Evolutionary conservation across 1,140 invertebrate species (phyloP).

Genomic region (Oryctes rhinoceros): DNA sequence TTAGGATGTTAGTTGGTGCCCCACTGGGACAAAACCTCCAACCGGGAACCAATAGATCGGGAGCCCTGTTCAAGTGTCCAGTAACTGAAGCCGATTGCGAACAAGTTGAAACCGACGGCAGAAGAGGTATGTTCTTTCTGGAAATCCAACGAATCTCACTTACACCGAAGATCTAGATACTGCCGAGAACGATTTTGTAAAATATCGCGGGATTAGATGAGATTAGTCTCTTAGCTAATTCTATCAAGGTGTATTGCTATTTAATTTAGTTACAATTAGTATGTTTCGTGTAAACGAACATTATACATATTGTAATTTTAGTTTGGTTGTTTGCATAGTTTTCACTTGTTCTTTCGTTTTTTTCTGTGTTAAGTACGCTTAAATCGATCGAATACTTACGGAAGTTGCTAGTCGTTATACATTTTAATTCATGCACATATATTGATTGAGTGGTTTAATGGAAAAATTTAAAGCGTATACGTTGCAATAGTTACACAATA

Average conservation of each 20-base stretch:
- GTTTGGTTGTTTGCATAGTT: not conserved
- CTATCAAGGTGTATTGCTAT: not conserved
- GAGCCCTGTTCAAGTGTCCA: constrained; percentile 88
- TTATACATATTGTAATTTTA: constrained; percentile 15
- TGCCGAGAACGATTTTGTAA: not conserved
- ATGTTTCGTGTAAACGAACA: not conserved
- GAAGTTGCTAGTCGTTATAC: too few relatives aligned
- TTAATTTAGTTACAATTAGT: not conserved
- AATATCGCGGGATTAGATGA: constrained; percentile 20
- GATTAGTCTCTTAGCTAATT: not conserved
- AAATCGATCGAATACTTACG: not conserved
- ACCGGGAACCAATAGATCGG: constrained; percentile 83
- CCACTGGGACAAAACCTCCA: constrained; percentile 87
- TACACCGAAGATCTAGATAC: not conserved
- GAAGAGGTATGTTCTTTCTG: constrained; percentile 74
- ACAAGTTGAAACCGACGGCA: constrained; percentile 88
- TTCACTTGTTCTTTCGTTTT: not conserved
- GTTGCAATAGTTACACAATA: too few relatives aligned
- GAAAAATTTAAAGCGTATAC: too few relatives aligned
- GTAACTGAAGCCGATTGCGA: constrained; percentile 77
- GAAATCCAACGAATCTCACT: not conserved
- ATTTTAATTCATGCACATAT: too few relatives aligned
- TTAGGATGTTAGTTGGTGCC: constrained; percentile 90
- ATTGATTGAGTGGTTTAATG: too few relatives aligned
- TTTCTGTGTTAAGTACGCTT: not conserved